Evolutionary conservation across 2,888 invertebrate genomes (phyloP), one percentile per base, ranked within the genome.

Genomic region (Hoplodrina ambigua): DNA sequence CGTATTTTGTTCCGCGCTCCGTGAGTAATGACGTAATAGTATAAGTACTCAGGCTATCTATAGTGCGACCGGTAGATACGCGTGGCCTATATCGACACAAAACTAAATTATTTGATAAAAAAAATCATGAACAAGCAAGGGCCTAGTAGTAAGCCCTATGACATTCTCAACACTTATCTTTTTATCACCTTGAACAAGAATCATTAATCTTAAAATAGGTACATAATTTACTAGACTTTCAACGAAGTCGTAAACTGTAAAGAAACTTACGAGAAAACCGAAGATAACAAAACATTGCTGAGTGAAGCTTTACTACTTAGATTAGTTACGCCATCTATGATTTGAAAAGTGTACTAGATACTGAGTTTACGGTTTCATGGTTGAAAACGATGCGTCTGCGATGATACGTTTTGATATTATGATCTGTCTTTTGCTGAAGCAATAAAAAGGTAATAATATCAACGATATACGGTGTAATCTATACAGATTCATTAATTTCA

Each of bases 1-100:
- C 85, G 90, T 92, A 94, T 94, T 94, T 93, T 91, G 94, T 94
- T 94, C 94, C 93, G 92, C 92, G 91, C 92, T 88, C 88, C 90
- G 88, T 82, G 87, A 93, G 92, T 92, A 93, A 90, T 95, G 90
- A 95, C 94, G 93, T 93, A 87, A 93, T 88, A 76, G 81, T 87
- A 89, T 88, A 90, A 90, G 91, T 93, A 93, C 90, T 89, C 78
- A 75, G 82, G 83, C 89, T 91, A 90, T 92, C 90, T 89, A 90
- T 89, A 89, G 87, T 84, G 81, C 84, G 81, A 69, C 83, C 78
- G 79, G 81, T 77, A 82, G 85, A 85, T 87, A 85, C 81, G 78
- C 78, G 78, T 83, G 77, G 77, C 75, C 81, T 81, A 80, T 83
- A 86, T 85, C 77, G 70, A 75, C 78, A 74, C 60, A 80, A 78